A percentile compares a stretch with the other conserved stretches of the same genome.
Evolutionary conservation across 2,797 vertebrate species (phyloP).

Genomic region (Danionella dracula): DNA sequence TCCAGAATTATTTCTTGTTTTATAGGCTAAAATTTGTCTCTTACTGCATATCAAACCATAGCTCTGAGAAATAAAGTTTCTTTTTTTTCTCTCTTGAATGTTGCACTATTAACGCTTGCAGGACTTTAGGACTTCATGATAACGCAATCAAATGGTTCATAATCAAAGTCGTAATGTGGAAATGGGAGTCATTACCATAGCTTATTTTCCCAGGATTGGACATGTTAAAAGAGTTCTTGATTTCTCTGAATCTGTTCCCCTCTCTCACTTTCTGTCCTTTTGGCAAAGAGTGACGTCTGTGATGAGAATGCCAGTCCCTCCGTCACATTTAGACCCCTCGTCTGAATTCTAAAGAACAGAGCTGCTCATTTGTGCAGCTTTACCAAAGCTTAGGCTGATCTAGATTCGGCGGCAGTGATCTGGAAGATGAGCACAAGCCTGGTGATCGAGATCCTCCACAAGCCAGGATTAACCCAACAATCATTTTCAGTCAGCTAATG

Average conservation of each 20-base stretch:
- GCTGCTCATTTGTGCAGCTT: conserved; percentile 47
- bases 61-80: neutral
- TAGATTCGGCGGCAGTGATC: conserved; percentile 37
- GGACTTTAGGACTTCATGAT: conserved; percentile 57
- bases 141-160: conserved; percentile 69
- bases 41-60: neutral
- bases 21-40: neutral
- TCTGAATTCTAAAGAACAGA: conserved; percentile 42
- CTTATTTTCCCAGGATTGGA: conserved; percentile 43
- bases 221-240: neutral
- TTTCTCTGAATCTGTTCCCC: conserved; percentile 8
- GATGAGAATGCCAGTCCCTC: conserved; percentile 41
- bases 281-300: conserved; percentile 58
- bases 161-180: conserved; percentile 62
- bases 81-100: neutral
- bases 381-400: conserved; percentile 42
- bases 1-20: neutral
- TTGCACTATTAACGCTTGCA: conserved; percentile 12
- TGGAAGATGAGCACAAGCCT: conserved; percentile 26
- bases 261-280: conserved; percentile 43
- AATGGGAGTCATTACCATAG: conserved; percentile 61
- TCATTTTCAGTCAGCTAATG: conserved; percentile 12
- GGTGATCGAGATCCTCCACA: conserved; percentile 2
- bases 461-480: conserved; percentile 40
- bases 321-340: conserved; percentile 41